phyloP scores from a whole-genome alignment of 2,888 invertebrate species.

The Nomada goodeniana region DNA sequence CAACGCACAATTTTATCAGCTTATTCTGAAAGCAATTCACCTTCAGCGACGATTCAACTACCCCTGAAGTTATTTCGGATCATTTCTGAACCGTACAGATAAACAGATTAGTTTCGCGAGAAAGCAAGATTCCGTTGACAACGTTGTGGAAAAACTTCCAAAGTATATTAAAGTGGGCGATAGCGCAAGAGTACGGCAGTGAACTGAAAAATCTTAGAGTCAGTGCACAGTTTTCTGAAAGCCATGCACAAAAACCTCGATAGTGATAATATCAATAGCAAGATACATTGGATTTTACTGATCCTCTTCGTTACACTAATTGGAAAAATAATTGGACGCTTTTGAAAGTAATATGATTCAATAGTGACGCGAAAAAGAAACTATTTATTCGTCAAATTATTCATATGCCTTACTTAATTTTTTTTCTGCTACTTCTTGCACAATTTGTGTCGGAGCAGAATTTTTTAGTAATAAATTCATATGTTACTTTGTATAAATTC shows the following conservation, averaged over 20 bases:
- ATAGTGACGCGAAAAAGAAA: background rate
- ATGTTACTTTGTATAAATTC: no score
- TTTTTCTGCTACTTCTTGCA: no score
- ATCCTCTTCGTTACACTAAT: background rate
- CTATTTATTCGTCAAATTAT: background rate
- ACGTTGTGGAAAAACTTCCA: conserved; percentile 39
- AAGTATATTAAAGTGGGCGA: conserved; percentile 40
- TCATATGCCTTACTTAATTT: no score
- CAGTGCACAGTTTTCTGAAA: conserved; percentile 3
- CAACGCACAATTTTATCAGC: background rate
- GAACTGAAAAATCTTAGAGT: conserved; percentile 27
- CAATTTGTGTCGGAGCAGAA: no score
- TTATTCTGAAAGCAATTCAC: background rate
- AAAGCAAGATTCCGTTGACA: conserved; percentile 20
- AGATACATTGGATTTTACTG: conserved; percentile 1
- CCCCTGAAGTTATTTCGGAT: conserved; percentile 4
- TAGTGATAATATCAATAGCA: background rate
- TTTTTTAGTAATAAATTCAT: no score
- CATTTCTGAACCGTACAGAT: conserved; percentile 12
- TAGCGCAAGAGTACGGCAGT: conserved; percentile 26
- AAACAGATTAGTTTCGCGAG: conserved; percentile 44
- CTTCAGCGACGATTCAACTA: conserved; percentile 1
- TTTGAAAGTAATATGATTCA: background rate
- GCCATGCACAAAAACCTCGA: background rate
- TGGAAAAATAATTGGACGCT: no score